Evolutionary conservation across 2,797 vertebrate genomes (phyloP).

Genomic region (Aeoliscus strigatus): DNA sequence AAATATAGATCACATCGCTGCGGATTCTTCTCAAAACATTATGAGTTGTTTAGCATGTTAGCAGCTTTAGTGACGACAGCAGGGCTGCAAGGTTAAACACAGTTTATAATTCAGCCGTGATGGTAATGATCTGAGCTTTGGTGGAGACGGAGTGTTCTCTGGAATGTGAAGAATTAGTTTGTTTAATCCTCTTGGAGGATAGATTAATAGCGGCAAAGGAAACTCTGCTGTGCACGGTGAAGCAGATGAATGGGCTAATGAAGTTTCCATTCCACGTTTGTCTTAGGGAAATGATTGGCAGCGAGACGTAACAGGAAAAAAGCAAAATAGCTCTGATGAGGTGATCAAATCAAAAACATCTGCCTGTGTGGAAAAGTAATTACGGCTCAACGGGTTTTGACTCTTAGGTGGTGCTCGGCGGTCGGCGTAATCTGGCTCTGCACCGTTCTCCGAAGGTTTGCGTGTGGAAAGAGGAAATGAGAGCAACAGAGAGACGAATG

Average conservation of each 20-base stretch:
- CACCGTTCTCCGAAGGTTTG: conserved; percentile 7
- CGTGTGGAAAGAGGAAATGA: conserved; percentile 37
- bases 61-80: not conserved
- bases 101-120: conserved; percentile 36
- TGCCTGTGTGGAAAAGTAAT: conserved; percentile 26
- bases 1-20: not conserved
- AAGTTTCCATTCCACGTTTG: no score
- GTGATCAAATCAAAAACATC: conserved; percentile 43
- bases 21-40: not conserved
- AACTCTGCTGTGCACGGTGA: conserved; percentile 30
- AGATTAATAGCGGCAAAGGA: conserved; percentile 53
- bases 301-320: conserved; percentile 4
- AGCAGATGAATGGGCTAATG: no score
- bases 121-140: conserved; percentile 41
- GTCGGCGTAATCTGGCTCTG: conserved; percentile 34
- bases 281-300: no score
- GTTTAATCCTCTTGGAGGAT: conserved; percentile 54
- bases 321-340: conserved; percentile 13
- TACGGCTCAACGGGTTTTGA: conserved; percentile 13
- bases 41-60: no score
- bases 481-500: conserved; percentile 30
- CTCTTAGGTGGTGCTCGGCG: conserved; percentile 6
- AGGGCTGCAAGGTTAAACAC: conserved; percentile 19
- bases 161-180: conserved; percentile 70
- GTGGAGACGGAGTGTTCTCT: conserved; percentile 22